A percentile compares a stretch with the other conserved stretches of the same genome.
phyloP scores from a whole-genome alignment of 2,797 vertebrate genomes.

The Alauda arvensis region DNA sequence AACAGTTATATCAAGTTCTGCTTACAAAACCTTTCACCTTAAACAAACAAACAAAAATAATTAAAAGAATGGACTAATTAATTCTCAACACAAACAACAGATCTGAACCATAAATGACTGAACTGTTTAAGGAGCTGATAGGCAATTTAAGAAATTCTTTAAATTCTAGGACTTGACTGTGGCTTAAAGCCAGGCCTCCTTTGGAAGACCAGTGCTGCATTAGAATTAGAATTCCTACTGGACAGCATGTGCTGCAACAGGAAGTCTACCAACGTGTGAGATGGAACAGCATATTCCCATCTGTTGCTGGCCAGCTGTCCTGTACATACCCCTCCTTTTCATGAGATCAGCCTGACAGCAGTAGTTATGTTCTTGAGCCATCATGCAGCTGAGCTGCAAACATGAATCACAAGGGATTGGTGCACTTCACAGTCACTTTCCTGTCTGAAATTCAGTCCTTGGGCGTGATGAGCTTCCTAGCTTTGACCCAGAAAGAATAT shows the following conservation, averaged over 20 bases:
- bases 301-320: slow-evolving; percentile 31
- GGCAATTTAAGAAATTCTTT: neutral
- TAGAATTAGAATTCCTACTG: slow-evolving; percentile 6
- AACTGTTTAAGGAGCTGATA: neutral
- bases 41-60: neutral
- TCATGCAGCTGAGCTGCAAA: neutral
- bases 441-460: neutral
- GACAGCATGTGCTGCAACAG: slow-evolving; percentile 14
- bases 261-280: neutral
- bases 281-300: slow-evolving; percentile 1
- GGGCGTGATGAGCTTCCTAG: neutral
- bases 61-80: neutral
- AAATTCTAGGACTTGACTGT: neutral
- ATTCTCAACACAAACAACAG: neutral
- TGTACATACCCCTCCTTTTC: neutral
- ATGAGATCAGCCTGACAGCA: neutral
- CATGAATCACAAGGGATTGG: neutral
- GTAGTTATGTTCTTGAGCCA: neutral
- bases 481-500: neutral
- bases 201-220: neutral
- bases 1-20: neutral
- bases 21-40: neutral
- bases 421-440: neutral
- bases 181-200: neutral
- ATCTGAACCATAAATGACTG: neutral